These are phyloP conservation scores for Chironomus striatipennis DNA, from an alignment of 1,140 invertebrate genomes.

Conservation along the genomic window DNA sequence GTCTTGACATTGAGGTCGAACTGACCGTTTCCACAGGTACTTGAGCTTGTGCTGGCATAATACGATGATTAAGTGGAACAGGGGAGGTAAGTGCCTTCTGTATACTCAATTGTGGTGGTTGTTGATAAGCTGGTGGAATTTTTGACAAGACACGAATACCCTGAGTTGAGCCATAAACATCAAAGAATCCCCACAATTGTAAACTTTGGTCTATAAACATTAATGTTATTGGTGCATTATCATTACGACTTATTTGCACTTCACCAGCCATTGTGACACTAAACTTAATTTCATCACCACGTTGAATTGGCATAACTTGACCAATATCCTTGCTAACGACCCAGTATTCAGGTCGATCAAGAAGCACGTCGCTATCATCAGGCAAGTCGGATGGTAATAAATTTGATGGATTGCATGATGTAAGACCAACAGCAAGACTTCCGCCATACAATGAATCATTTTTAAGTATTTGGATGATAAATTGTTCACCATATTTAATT, in stretches of 20 bases:
- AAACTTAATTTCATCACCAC: slow-evolving; percentile 87
- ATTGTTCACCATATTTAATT: slow-evolving; percentile 71
- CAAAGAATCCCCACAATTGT: slow-evolving; percentile 88
- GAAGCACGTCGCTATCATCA: slow-evolving; percentile 82
- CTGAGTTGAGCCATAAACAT: slow-evolving; percentile 90
- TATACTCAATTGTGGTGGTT: slow-evolving; percentile 38
- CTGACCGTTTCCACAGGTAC: not conserved
- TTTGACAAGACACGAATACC: slow-evolving; percentile 59
- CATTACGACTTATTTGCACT: slow-evolving; percentile 82
- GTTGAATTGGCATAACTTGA: slow-evolving; percentile 53
- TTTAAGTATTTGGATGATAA: slow-evolving; percentile 76
- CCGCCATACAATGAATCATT: slow-evolving; percentile 81
- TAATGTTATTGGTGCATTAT: slow-evolving; percentile 65
- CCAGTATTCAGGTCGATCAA: slow-evolving; percentile 96
- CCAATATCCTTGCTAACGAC: slow-evolving; percentile 91
- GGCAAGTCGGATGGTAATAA: slow-evolving; percentile 70
- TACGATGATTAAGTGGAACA: not conserved
- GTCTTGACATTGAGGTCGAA: slow-evolving; percentile 8
- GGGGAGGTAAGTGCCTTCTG: slow-evolving; percentile 20
- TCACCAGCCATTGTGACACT: slow-evolving; percentile 75
- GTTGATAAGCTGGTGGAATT: slow-evolving; percentile 30
- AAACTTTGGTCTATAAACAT: slow-evolving; percentile 92
- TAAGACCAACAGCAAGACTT: slow-evolving; percentile 82
- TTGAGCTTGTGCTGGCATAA: not conserved
- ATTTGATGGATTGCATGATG: slow-evolving; percentile 79